phyloP scores from a whole-genome alignment of 2,113 vertebrate genomes.

The Python bivittatus region DNA sequence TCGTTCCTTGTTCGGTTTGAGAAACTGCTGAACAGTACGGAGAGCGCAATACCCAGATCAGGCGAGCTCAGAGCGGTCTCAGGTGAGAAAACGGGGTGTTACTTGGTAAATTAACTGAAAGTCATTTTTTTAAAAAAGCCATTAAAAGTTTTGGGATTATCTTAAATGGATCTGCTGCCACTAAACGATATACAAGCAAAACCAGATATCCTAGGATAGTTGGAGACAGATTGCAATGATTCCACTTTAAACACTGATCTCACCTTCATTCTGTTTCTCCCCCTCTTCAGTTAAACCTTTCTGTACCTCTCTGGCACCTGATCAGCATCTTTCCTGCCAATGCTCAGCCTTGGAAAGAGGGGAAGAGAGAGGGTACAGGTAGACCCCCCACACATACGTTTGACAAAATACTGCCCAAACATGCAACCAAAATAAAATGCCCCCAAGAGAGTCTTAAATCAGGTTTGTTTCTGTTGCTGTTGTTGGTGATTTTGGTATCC shows the following conservation, averaged over 20 bases:
- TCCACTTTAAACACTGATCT: background rate
- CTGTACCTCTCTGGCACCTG: background rate
- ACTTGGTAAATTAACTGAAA: background rate
- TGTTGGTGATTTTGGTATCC: background rate
- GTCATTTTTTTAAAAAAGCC: no score
- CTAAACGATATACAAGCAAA: background rate
- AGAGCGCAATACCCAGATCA: background rate
- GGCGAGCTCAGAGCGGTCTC: background rate
- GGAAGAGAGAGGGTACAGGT: background rate
- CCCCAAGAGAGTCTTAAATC: background rate
- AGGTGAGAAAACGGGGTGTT: background rate
- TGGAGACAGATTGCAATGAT: background rate
- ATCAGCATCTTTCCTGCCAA: background rate
- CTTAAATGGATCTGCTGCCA: background rate
- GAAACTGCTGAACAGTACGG: background rate
- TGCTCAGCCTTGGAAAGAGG: background rate
- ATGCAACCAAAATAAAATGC: background rate
- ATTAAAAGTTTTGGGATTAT: background rate
- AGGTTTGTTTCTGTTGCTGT: background rate
- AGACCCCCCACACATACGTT: background rate
- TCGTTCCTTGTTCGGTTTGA: background rate
- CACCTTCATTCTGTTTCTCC: background rate
- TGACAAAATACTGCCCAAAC: background rate
- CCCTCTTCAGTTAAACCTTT: background rate
- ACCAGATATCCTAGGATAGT: background rate